Evolutionary conservation across 2,888 invertebrate genomes (phyloP), one percentile per base, ranked within the genome.

Genomic region (Nematopogon swammerdamellus): DNA sequence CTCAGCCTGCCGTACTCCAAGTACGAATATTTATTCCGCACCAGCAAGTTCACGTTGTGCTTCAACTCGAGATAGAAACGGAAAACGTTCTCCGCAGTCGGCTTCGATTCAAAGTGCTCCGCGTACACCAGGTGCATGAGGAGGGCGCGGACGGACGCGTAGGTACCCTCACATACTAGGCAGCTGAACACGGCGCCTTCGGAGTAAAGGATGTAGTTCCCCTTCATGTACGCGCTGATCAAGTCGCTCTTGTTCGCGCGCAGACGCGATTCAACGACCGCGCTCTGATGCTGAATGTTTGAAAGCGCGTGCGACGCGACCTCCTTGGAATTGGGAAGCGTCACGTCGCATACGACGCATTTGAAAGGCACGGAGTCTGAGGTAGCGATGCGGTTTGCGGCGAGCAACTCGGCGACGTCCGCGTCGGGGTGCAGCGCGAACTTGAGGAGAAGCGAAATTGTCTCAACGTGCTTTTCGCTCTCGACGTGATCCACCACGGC

Each of bases 41-140:
- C 68, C 59, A 74, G 58, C 74, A 79, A 72, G 51, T 62, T 70
- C 1, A 76, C 67, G 50, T 79, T 79, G 53, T 79, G 77, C 52
- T 79, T 79, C 54, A 79, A 45, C 51, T 79, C 77, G 54, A 79
- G 59, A 49, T 79, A 79, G 46, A 79, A 79, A 2, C 79, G 67
- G 59, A 79, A 79, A 0, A 77, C 65, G 50, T 69, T 69, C 49
- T 77, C 79, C 1, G 68, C 59, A 0, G 65, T 58, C 0, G 72
- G 74, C 45, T 68, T 74, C 1, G 60, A 55, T 0, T 56, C 53
- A 29, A 72, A 75, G 59, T 79, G 79, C 0, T 70, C 71, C 0
- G 79, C 74, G 54, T 64, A 76, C 0, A 76, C 70, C 55, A 79
- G 54, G 51, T 79, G 79, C 1, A 65, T 64, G 0, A 79, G 52